These are phyloP conservation scores for Alca torda DNA, from an alignment of 2,797 vertebrate genomes.

Conservation along the genomic window DNA sequence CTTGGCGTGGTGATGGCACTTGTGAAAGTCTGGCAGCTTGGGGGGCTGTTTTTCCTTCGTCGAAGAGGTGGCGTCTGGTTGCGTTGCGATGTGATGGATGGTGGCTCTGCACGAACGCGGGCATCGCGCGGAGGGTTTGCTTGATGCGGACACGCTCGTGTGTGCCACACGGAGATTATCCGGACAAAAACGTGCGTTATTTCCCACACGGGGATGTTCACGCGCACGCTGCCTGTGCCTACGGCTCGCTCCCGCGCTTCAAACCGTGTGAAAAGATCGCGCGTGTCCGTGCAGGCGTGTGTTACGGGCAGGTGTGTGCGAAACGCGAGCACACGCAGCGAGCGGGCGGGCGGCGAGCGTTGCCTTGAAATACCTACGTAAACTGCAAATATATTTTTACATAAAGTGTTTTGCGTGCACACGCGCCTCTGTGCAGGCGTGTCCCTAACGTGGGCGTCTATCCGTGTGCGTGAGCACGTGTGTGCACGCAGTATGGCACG, in stretches of 20 bases:
- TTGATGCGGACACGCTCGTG: rapidly evolving
- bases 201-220: rapidly evolving
- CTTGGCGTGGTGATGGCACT: neutral
- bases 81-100: neutral
- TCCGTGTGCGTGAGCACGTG: rapidly evolving
- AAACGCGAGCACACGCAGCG: rapidly evolving
- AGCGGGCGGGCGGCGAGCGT: neutral
- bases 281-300: rapidly evolving
- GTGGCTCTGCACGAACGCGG: neutral
- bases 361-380: rapidly evolving
- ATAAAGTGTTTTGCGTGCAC: rapidly evolving
- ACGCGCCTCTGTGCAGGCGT: rapidly evolving
- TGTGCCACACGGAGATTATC: neutral
- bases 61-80: neutral
- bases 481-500: rapidly evolving
- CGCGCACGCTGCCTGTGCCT: neutral
- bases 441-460: rapidly evolving
- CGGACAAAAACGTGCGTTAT: rapidly evolving
- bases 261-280: rapidly evolving
- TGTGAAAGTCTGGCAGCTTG: neutral
- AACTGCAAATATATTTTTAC: rapidly evolving
- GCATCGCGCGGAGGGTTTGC: rapidly evolving
- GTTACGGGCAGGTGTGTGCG: rapidly evolving
- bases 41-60: neutral
- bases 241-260: rapidly evolving